Percentiles rank a stretch among this genome's conserved stretches.
Evolutionary conservation across 2,113 vertebrate genomes (phyloP).

Genomic region (Cricetomys ansorgei): DNA sequence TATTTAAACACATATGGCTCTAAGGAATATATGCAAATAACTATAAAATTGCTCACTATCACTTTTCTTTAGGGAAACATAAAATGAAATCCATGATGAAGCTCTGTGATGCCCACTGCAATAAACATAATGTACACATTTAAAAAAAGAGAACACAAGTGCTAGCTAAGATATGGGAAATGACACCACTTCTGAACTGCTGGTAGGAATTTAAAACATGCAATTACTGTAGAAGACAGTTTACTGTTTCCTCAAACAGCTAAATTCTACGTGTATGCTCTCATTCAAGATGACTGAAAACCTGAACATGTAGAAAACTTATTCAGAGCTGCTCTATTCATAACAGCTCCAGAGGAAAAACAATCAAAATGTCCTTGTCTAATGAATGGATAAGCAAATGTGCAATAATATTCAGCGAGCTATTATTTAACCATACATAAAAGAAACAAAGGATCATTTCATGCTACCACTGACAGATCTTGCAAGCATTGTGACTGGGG

Average conservation of each 20-base stretch:
- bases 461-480: not conserved
- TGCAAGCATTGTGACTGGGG: not conserved
- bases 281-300: not conserved
- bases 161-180: not conserved
- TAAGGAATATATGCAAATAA: not conserved
- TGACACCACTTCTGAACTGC: not conserved
- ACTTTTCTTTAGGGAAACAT: not conserved
- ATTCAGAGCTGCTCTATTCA: not conserved
- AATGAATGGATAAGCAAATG: not conserved
- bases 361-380: not conserved
- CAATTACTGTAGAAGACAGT: not conserved
- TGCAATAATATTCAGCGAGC: not conserved
- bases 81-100: not conserved
- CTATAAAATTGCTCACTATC: not conserved
- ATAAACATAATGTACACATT: not conserved
- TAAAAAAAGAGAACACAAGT: not conserved
- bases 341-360: not conserved
- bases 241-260: not conserved
- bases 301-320: not conserved
- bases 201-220: not conserved
- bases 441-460: not conserved
- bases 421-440: not conserved
- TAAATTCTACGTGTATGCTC: not conserved
- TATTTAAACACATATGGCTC: not conserved
- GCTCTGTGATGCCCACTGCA: not conserved